Percentiles rank a stretch among this genome's conserved stretches.
phyloP scores from a whole-genome alignment of 2,888 invertebrate species.

The Coecobrya sp. region DNA sequence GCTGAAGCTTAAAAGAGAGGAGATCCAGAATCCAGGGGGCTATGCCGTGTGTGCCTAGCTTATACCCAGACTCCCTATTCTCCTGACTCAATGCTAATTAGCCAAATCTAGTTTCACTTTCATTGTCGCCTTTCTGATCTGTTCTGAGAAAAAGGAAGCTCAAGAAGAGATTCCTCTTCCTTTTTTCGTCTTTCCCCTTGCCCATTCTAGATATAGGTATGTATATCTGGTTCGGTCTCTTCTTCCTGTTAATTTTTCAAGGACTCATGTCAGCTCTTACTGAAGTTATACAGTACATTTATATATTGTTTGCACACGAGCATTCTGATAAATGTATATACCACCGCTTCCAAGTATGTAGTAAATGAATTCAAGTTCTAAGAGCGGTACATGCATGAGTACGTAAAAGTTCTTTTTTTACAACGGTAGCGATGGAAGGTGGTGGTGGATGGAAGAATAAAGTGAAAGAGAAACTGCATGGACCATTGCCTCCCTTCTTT shows the following conservation, averaged over 20 bases:
- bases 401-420: background rate
- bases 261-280: slow-evolving; percentile 56
- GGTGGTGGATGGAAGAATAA: slow-evolving; percentile 51
- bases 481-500: slow-evolving; percentile 64
- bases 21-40: slow-evolving; percentile 42
- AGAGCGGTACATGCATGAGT: slow-evolving; percentile 25
- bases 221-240: slow-evolving; percentile 9
- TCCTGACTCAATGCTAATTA: slow-evolving; percentile 81
- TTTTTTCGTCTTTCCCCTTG: slow-evolving; percentile 47
- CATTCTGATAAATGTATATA: background rate
- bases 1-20: slow-evolving; percentile 33
- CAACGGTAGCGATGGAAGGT: slow-evolving; percentile 5
- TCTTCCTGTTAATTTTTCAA: slow-evolving; percentile 71
- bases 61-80: slow-evolving; percentile 37
- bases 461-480: slow-evolving; percentile 70
- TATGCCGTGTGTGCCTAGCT: slow-evolving; percentile 26
- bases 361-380: slow-evolving; percentile 33
- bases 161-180: slow-evolving; percentile 60
- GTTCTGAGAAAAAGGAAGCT: slow-evolving; percentile 53
- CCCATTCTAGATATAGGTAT: background rate
- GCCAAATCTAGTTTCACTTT: slow-evolving; percentile 82
- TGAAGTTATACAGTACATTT: slow-evolving; percentile 12
- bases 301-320: background rate
- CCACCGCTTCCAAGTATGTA: background rate
- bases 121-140: slow-evolving; percentile 80